These are phyloP conservation scores for Geotrypetes seraphini DNA, from an alignment of 2,797 vertebrate species.

Conservation along the genomic window DNA sequence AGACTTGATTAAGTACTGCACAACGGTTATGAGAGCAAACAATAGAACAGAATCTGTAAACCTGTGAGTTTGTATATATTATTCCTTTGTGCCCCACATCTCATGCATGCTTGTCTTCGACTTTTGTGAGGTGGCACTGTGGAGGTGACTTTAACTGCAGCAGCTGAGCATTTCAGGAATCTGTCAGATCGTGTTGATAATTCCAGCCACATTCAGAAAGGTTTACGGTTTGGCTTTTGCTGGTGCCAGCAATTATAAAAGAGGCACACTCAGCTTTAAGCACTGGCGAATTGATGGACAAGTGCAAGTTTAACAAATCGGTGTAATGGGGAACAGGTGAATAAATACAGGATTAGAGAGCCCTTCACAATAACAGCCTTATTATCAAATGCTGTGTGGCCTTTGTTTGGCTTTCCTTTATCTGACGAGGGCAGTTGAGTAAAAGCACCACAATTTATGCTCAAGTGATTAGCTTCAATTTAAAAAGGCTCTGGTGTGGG, in stretches of 20 bases:
- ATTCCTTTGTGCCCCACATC: too few species aligned
- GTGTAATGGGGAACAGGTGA: slow-evolving; percentile 52
- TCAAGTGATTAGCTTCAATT: slow-evolving; percentile 9
- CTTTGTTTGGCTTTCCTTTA: neutral
- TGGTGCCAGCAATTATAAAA: slow-evolving; percentile 49
- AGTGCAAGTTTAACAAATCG: slow-evolving; percentile 45
- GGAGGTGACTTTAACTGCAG: slow-evolving; percentile 2
- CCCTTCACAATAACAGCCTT: slow-evolving; percentile 38
- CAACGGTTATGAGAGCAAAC: too few species aligned
- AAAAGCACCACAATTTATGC: slow-evolving; percentile 3
- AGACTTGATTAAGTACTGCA: too few species aligned
- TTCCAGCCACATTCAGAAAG: slow-evolving; percentile 13
- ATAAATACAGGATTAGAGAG: slow-evolving; percentile 42
- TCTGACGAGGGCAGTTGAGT: slow-evolving; percentile 9
- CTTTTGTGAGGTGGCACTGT: slow-evolving; percentile 1
- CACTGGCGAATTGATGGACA: slow-evolving; percentile 51
- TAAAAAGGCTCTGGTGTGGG: slow-evolving; percentile 13
- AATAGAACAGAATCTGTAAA: too few species aligned
- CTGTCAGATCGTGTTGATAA: slow-evolving; percentile 2
- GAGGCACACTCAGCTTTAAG: slow-evolving; percentile 45
- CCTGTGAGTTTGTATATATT: too few species aligned
- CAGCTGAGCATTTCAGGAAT: slow-evolving; percentile 10
- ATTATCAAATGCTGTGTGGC: slow-evolving; percentile 29
- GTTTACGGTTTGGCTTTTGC: slow-evolving; percentile 32
- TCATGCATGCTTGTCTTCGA: neutral